Percentiles rank a stretch among this genome's conserved stretches.
phyloP scores from a whole-genome alignment of 1,140 invertebrate genomes.

The Radopholus similis region DNA sequence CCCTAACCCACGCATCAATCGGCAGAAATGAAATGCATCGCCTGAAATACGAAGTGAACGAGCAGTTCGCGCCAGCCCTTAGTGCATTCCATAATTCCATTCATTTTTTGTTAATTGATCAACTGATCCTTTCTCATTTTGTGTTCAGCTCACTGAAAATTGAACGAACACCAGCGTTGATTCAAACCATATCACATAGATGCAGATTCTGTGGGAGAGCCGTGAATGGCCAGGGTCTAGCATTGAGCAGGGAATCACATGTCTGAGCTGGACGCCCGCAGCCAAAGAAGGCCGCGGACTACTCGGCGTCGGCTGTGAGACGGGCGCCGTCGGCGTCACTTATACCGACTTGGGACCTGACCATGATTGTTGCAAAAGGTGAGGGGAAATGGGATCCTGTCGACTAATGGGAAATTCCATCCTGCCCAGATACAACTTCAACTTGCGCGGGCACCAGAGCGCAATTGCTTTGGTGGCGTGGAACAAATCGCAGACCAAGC shows the following conservation, averaged over 20 bases:
- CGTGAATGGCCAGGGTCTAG: conserved; percentile 44
- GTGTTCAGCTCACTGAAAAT: not conserved
- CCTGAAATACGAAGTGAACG: too few species aligned
- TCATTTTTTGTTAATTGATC: not conserved
- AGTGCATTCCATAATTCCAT: too few species aligned
- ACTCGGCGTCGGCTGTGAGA: conserved; percentile 43
- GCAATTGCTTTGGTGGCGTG: conserved; percentile 90
- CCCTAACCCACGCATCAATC: too few species aligned
- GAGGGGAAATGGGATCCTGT: not conserved
- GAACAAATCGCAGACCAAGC: conserved; percentile 97
- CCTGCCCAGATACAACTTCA: conserved; percentile 86
- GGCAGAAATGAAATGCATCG: too few species aligned
- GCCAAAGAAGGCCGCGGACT: conserved; percentile 24
- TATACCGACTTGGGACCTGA: conserved; percentile 37
- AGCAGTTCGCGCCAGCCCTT: too few species aligned
- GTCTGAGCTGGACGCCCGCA: conserved; percentile 42
- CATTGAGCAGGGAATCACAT: conserved; percentile 50
- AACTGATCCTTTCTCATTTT: not conserved
- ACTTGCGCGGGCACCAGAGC: conserved; percentile 88
- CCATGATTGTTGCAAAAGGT: conserved; percentile 25
- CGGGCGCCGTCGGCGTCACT: conserved; percentile 49
- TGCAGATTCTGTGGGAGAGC: conserved; percentile 55
- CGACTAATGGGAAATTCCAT: conserved; percentile 5
- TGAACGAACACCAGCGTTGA: not conserved
- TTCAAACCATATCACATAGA: conserved; percentile 9